Base-by-base conservation (phyloP, 2,113 vertebrate species). In the Anguilla japonica region DNA sequence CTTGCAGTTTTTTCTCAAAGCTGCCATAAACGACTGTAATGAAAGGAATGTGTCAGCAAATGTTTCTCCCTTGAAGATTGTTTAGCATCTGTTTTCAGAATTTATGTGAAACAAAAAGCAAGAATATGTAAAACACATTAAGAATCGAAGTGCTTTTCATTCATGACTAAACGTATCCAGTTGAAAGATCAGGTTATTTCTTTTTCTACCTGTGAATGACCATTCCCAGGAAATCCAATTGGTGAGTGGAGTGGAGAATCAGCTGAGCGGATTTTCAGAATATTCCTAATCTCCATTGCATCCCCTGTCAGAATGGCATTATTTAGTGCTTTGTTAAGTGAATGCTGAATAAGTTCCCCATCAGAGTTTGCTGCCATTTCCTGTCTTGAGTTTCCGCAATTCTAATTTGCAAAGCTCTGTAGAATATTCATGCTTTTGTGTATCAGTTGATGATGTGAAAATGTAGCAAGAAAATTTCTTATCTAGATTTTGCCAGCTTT, bases 401-500 rank as follows among this genome's bases (percentile, higher is more conserved):
- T 84, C 22, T 43, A 26, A 71, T 39, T 84, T 79, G n/a, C 16
- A 5, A n/a, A 50, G 67, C 16, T 85, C 20, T 11, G 14, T 50
- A 41, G 71, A n/a, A 29, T 79, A 16, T 1, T 46, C 71, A 75
- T 75, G 71, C n/a, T 34, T 34, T n/a, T 41, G 41, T 81, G 16
- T 20, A 79, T 85, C 43, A 75, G 16, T 13, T 79, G 41, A 22
- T 67, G 20, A 83, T 41, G 57, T 5, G 41, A 11, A 85, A 85
- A 75, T 85, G 34, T 84, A 43, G 26, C 41, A 41, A 34, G 71
- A 43, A 11, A 39, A 50, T 79, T 22, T 18, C 75, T 85, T 85
- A 80, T 85, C 78, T 85, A 29, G 84, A 16, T 53, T 41, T 75
- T 80, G 79, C 78, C 79, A 81, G 79, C 53, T 7, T 14, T 34